Base-by-base conservation (phyloP, 2,113 vertebrate species). In the Trematocara macrostoma region DNA sequence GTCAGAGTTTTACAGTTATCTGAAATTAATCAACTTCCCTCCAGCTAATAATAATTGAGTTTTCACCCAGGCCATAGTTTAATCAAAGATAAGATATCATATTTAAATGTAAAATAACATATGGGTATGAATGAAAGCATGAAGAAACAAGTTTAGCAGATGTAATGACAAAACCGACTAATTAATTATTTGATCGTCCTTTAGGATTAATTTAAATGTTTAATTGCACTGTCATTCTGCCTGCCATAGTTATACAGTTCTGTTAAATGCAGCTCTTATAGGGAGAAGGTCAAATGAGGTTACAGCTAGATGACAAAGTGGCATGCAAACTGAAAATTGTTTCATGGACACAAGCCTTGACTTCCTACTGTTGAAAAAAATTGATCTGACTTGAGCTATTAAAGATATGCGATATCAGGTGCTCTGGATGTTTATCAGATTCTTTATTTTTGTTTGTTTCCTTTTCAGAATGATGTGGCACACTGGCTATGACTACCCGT, bases 21-120 rank as follows among this genome's bases (percentile, higher is more conserved):
- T 90, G 76, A 89, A 92, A 91, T 92, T 81, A 88, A 90, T 87
- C 80, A 64, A 84, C 42, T 67, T 81, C 78, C 85, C 71, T 76
- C 57, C 15, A 85, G 91, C 84, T 74, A 64, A 85, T 84, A 84
- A 86, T 93, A 92, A 92, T 92, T 93, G 91, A 87, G 91, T 87
- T 83, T 84, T 84, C 81, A 80, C 61, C 40, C 51, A 52, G 84
- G 82, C 52, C 81, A 81, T 49, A 53, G 53, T 64, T 71, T 76
- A 85, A 81, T 89, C 89, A 86, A 84, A 85, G 79, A 91, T 61
- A 76, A 79, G 52, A 87, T 71, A 35, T 71, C 52, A 69, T 84
- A 82, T 84, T 47, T 78, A 38, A 84, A 81, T 8, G 38, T 84
- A 71, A 55, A 85, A 67, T 64, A 83, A 56, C 47, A 82, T 51